Conservation (phyloP, 2,888 invertebrate genomes). For the Nowickia ferox region DNA sequence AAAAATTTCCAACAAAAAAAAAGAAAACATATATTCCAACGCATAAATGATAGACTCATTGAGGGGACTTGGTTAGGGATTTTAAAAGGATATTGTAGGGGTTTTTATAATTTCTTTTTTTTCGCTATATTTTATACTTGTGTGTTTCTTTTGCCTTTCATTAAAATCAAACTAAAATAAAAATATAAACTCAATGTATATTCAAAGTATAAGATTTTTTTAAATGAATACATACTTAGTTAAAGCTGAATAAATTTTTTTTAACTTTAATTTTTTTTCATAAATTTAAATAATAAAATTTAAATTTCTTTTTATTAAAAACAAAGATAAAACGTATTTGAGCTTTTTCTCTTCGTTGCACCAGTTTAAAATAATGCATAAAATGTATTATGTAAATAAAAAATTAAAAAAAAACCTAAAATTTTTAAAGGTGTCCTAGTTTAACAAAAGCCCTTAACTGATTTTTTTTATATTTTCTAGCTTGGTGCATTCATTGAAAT, state of each 20-base stretch:
- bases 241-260: slow-evolving; percentile 36
- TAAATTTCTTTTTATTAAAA: slow-evolving; percentile 57
- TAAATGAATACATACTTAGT: slow-evolving; percentile 71
- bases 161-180: slow-evolving; percentile 58
- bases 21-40: slow-evolving; percentile 78
- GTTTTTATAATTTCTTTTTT: slow-evolving; percentile 75
- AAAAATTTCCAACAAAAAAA: slow-evolving; percentile 47
- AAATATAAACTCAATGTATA: slow-evolving; percentile 66
- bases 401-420: slow-evolving; percentile 16
- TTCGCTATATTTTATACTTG: slow-evolving; percentile 65
- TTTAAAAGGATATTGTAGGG: slow-evolving; percentile 78
- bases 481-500: slow-evolving; percentile 75
- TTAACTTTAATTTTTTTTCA: slow-evolving; percentile 32
- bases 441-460: slow-evolving; percentile 37
- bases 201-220: slow-evolving; percentile 65
- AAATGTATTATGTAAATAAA: slow-evolving; percentile 27
- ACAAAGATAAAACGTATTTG: slow-evolving; percentile 76
- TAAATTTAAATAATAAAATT: slow-evolving; percentile 66
- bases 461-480: slow-evolving; percentile 46
- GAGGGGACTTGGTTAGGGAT: slow-evolving; percentile 82
- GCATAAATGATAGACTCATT: slow-evolving; percentile 84
- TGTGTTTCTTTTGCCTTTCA: slow-evolving; percentile 58
- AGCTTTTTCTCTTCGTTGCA: slow-evolving; percentile 84
- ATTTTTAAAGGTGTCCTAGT: slow-evolving; percentile 49
- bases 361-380: slow-evolving; percentile 72